phyloP scores from a whole-genome alignment of 2,797 vertebrate species.

The Petrocephalus schoutedeni region DNA sequence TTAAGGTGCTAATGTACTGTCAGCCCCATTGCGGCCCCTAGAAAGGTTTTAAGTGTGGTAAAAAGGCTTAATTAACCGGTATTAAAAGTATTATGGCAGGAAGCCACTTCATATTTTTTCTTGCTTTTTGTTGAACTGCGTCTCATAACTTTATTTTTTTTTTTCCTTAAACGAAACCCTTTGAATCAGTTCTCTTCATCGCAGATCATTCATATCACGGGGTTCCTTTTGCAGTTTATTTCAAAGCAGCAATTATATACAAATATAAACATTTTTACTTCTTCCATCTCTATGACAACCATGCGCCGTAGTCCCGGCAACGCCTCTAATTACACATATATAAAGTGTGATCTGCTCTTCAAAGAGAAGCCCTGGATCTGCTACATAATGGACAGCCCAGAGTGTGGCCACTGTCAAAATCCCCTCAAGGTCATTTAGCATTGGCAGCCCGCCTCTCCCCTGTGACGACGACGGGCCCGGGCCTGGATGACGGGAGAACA shows the following conservation, averaged over 20 bases:
- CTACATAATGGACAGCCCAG: not conserved
- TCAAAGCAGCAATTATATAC: not conserved
- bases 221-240: not conserved
- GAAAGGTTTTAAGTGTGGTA: not conserved
- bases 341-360: slow-evolving; percentile 1
- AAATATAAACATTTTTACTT: slow-evolving; percentile 16
- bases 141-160: not conserved
- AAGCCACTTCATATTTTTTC: not conserved
- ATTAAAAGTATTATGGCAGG: not conserved
- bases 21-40: not conserved
- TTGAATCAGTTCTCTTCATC: not conserved
- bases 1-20: not conserved
- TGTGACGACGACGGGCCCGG: not conserved
- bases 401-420: slow-evolving; percentile 14
- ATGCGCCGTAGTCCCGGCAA: not conserved
- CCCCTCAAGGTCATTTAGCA: not conserved
- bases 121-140: not conserved
- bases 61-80: not conserved
- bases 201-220: not conserved
- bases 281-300: not conserved
- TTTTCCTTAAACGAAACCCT: not conserved
- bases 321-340: slow-evolving; percentile 1
- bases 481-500: not conserved
- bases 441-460: not conserved
- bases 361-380: not conserved